A percentile compares a stretch with the other conserved stretches of the same genome.
phyloP scores from a whole-genome alignment of 2,888 invertebrate genomes.

The Pyrocoelia pectoralis region DNA sequence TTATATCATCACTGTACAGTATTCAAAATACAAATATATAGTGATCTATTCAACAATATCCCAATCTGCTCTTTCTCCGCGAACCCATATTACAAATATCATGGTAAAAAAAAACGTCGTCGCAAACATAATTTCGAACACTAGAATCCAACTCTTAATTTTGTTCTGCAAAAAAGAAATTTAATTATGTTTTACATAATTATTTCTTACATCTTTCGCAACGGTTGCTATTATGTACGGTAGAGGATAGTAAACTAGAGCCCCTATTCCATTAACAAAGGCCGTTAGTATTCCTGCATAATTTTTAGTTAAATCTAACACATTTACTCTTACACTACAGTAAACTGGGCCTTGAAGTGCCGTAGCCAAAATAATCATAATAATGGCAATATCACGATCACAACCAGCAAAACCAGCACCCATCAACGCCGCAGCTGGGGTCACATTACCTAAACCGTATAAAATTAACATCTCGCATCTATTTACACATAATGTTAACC shows the following conservation, averaged over 20 bases:
- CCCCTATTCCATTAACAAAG: constrained; percentile 36
- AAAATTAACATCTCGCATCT: background rate
- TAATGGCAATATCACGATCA: constrained; percentile 7
- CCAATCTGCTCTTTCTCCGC: constrained; percentile 80
- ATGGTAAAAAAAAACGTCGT: constrained; percentile 73
- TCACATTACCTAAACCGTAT: constrained; percentile 27
- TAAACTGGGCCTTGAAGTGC: constrained; percentile 34
- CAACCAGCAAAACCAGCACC: constrained; percentile 33
- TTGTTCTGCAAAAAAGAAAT: constrained; percentile 66
- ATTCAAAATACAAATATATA: too few relatives aligned
- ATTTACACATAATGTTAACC: background rate
- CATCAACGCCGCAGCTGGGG: constrained; percentile 21
- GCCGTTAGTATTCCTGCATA: constrained; percentile 38
- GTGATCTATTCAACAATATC: constrained; percentile 64
- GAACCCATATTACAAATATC: constrained; percentile 73
- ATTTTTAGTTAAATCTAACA: constrained; percentile 37
- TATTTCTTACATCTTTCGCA: constrained; percentile 25
- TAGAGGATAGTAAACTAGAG: constrained; percentile 28
- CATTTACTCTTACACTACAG: constrained; percentile 36
- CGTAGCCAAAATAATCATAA: constrained; percentile 24
- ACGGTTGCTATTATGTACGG: constrained; percentile 29
- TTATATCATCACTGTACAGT: too few relatives aligned
- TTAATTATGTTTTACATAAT: too few relatives aligned
- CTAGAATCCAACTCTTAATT: constrained; percentile 74
- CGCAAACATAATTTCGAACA: constrained; percentile 81